Percentiles rank a stretch among this genome's conserved stretches.
Evolutionary conservation across 2,797 vertebrate species (phyloP).

Genomic region (Melanotaenia nigrans): DNA sequence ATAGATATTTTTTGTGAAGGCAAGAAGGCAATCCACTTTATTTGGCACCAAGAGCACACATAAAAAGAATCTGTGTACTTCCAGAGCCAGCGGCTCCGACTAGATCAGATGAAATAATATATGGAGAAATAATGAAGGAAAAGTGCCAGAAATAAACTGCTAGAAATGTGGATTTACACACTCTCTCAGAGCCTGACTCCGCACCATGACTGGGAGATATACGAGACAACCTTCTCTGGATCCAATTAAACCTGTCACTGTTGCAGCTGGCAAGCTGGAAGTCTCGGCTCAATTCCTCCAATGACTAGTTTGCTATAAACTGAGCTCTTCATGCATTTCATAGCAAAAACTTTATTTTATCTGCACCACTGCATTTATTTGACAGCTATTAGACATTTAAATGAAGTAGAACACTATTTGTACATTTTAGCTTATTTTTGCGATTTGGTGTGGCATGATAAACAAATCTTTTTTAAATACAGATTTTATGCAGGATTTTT

Average conservation of each 20-base stretch:
- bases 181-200: slow-evolving; percentile 5
- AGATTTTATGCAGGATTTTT: no score
- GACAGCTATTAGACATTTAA: no score
- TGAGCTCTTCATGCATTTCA: neutral
- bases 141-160: slow-evolving; percentile 14
- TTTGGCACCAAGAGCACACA: slow-evolving; percentile 41
- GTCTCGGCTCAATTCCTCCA: neutral
- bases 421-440: neutral
- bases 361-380: neutral
- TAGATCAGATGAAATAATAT: slow-evolving; percentile 29
- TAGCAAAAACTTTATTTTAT: slow-evolving; percentile 1
- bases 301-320: neutral
- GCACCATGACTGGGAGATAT: slow-evolving; percentile 6
- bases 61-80: slow-evolving; percentile 20
- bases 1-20: slow-evolving; percentile 22
- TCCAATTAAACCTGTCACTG: slow-evolving; percentile 14
- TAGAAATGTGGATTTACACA: slow-evolving; percentile 28
- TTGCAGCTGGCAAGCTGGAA: slow-evolving; percentile 5
- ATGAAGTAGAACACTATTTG: neutral
- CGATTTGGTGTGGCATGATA: neutral
- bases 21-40: slow-evolving; percentile 30
- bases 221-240: slow-evolving; percentile 8
- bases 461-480: neutral
- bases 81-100: slow-evolving; percentile 3
- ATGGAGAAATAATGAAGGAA: slow-evolving; percentile 23